Evolutionary conservation across 2,113 vertebrate genomes (phyloP).

Genomic region (Hippopotamus amphibius): DNA sequence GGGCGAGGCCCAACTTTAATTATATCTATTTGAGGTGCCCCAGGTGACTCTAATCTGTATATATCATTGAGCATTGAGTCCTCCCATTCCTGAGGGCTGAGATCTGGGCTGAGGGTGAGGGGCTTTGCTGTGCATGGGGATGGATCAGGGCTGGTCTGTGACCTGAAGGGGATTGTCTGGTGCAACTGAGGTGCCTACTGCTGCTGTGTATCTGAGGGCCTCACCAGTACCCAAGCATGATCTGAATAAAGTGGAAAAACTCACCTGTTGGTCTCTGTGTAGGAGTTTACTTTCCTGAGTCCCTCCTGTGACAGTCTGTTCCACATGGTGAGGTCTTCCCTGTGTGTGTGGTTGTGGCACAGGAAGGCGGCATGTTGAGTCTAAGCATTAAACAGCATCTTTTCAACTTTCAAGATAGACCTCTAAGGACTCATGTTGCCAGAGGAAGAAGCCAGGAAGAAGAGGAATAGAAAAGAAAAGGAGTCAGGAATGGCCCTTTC

Average conservation of each 20-base stretch:
- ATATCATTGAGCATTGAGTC: no score
- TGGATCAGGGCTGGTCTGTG: no score
- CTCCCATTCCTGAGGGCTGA: no score
- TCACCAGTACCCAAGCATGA: not conserved
- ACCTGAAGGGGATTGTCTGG: no score
- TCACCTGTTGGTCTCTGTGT: not conserved
- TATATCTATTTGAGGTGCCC: not conserved
- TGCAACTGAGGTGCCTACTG: no score
- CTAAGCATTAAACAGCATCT: not conserved
- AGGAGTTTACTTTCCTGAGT: not conserved
- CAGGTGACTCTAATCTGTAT: no score
- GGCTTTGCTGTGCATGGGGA: no score
- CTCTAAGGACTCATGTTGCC: not conserved
- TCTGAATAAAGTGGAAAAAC: not conserved
- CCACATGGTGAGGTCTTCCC: not conserved
- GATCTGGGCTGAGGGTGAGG: no score
- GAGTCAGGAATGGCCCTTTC: not conserved
- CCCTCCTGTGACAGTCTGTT: not conserved
- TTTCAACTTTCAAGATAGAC: not conserved
- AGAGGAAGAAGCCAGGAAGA: not conserved
- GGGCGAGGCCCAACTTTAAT: not conserved
- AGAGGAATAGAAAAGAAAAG: not conserved
- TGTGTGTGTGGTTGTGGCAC: not conserved
- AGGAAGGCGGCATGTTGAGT: not conserved
- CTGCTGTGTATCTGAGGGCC: fast-evolving